phyloP scores from a whole-genome alignment of 2,888 invertebrate species.

The Baccha elongata region DNA sequence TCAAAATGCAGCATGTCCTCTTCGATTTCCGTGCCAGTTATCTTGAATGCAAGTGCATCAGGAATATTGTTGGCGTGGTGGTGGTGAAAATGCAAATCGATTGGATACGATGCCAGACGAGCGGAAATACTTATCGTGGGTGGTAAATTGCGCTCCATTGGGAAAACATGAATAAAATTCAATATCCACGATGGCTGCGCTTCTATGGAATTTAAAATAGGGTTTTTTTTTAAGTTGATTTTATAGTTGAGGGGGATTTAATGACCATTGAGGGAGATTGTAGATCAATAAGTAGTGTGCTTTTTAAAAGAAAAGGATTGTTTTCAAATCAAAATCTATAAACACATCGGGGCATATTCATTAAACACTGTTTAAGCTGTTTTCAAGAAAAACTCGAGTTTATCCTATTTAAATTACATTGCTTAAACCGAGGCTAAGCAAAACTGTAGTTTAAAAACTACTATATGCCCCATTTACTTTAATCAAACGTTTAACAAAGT shows the following conservation, averaged over 20 bases:
- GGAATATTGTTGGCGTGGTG: slow-evolving; percentile 14
- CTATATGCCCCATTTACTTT: too few relatives aligned
- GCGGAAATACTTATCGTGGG: slow-evolving; percentile 57
- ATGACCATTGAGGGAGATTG: slow-evolving; percentile 15
- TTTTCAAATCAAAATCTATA: too few relatives aligned
- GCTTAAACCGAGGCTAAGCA: too few relatives aligned
- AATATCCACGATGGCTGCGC: not conserved
- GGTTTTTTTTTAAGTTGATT: slow-evolving; percentile 10
- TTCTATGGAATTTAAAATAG: not conserved
- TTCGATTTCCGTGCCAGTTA: slow-evolving; percentile 16
- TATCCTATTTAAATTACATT: too few relatives aligned
- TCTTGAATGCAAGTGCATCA: slow-evolving; percentile 2
- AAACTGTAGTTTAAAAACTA: too few relatives aligned
- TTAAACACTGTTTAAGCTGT: too few relatives aligned
- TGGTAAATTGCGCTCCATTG: slow-evolving; percentile 49
- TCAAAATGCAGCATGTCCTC: slow-evolving; percentile 24
- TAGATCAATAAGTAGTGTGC: too few relatives aligned
- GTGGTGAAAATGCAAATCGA: slow-evolving; percentile 54
- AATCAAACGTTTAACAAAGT: too few relatives aligned
- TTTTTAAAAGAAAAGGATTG: too few relatives aligned
- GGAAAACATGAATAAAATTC: slow-evolving; percentile 14
- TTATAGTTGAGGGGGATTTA: slow-evolving; percentile 29
- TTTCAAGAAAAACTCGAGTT: too few relatives aligned
- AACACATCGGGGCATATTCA: too few relatives aligned
- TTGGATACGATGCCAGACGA: slow-evolving; percentile 58